Evolutionary conservation across 2,888 invertebrate species (phyloP).

Genomic region (Deladenus siricidicola): DNA sequence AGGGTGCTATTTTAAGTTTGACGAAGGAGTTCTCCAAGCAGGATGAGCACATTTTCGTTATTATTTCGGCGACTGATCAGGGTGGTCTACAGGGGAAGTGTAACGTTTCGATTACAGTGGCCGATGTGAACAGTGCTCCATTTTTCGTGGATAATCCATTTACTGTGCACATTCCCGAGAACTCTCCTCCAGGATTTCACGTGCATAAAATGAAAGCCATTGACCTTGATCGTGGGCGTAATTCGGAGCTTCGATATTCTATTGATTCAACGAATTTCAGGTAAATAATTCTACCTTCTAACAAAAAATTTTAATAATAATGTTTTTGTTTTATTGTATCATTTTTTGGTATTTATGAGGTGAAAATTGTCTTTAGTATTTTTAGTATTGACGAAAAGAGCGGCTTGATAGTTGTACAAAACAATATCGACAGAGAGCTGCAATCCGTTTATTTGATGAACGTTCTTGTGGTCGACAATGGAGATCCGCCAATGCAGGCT

Average conservation of each 20-base stretch:
- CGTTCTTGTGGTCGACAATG: conserved; percentile 85
- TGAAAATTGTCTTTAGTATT: background rate
- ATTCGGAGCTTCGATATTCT: conserved; percentile 64
- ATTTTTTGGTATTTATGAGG: background rate
- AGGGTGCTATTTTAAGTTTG: conserved; percentile 43
- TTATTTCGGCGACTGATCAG: conserved; percentile 46
- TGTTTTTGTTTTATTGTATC: no score
- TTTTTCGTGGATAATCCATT: conserved; percentile 43
- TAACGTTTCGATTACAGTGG: conserved; percentile 73
- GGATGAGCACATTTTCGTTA: conserved; percentile 37
- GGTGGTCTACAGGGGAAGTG: conserved; percentile 34
- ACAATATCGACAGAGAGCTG: conserved; percentile 73
- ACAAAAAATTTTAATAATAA: background rate
- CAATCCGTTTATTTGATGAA: conserved; percentile 72
- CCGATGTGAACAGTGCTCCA: conserved; percentile 49
- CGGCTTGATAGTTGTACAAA: conserved; percentile 81
- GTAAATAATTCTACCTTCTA: conserved; percentile 15
- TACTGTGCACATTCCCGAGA: conserved; percentile 65
- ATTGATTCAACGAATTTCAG: conserved; percentile 48
- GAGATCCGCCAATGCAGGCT: conserved; percentile 78
- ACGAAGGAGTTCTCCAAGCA: conserved; percentile 32
- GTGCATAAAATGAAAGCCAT: conserved; percentile 79
- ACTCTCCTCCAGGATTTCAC: conserved; percentile 70
- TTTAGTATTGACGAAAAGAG: conserved; percentile 76
- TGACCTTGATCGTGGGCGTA: conserved; percentile 87